Conservation (phyloP, 2,888 invertebrate genomes). For the Eucriotettix oculatus region DNA sequence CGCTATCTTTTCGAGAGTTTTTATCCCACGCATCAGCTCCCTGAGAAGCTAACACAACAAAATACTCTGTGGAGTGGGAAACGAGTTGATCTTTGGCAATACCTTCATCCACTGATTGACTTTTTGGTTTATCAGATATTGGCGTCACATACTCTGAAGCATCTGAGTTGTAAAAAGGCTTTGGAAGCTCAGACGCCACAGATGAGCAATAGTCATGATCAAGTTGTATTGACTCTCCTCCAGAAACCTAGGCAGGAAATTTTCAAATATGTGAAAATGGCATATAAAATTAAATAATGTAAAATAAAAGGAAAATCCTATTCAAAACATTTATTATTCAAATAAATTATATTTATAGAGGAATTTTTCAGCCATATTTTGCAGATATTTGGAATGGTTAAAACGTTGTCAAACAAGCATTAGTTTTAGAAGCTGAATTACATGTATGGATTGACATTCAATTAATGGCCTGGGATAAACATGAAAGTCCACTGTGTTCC, state of each 20-base stretch:
- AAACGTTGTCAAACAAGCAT: too few relatives aligned
- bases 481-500: too few relatives aligned
- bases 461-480: too few relatives aligned
- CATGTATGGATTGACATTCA: too few relatives aligned
- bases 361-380: too few relatives aligned
- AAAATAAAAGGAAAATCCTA: neutral
- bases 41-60: constrained; percentile 4
- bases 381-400: too few relatives aligned
- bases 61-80: constrained; percentile 7
- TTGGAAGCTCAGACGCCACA: neutral
- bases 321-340: neutral
- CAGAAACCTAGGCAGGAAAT: constrained; percentile 10
- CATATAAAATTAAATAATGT: neutral
- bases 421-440: too few relatives aligned
- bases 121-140: neutral
- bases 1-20: constrained; percentile 22
- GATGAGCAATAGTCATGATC: constrained; percentile 41
- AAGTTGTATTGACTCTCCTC: constrained; percentile 25
- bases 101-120: neutral
- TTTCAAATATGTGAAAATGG: constrained; percentile 1
- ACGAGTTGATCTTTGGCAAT: constrained; percentile 1
- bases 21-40: constrained; percentile 6
- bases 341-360: neutral
- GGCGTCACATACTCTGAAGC: constrained; percentile 10
- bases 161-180: constrained; percentile 14